These are phyloP conservation scores for Dryadula phaetusa DNA, from an alignment of 2,888 invertebrate species.

Conservation along the genomic window DNA sequence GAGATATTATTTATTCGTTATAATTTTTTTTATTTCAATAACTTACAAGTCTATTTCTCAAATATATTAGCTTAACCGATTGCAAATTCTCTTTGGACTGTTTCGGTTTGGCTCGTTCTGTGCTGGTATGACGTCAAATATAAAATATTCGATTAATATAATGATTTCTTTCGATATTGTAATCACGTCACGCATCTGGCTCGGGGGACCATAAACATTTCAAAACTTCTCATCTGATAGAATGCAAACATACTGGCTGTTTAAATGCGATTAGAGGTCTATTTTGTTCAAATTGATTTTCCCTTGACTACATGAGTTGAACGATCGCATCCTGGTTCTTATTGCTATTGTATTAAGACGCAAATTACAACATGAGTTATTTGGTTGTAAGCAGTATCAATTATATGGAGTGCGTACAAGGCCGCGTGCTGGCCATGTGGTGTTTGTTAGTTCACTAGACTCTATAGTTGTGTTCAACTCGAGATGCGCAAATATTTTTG, in stretches of 20 bases:
- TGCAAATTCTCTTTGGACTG: too few relatives aligned
- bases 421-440: conserved; percentile 39
- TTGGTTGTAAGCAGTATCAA: conserved; percentile 25
- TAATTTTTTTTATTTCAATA: not conserved
- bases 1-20: not conserved
- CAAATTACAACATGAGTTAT: not conserved
- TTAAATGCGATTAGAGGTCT: conserved; percentile 17
- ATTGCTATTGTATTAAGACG: conserved; percentile 4
- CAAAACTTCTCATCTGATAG: conserved; percentile 12
- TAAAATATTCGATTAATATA: not conserved
- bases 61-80: too few relatives aligned
- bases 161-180: not conserved
- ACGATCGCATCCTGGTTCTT: conserved; percentile 12
- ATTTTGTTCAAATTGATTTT: conserved; percentile 7
- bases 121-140: not conserved
- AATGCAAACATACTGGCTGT: conserved; percentile 5
- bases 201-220: conserved; percentile 24
- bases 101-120: too few relatives aligned
- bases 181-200: conserved; percentile 10
- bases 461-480: conserved; percentile 14
- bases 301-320: not conserved
- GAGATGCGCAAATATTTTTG: conserved; percentile 15
- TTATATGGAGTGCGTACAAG: conserved; percentile 44
- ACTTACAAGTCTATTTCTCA: too few relatives aligned
- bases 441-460: conserved; percentile 30